Conservation (phyloP, 2,797 vertebrate species). For the Cetoscarus ocellatus region DNA sequence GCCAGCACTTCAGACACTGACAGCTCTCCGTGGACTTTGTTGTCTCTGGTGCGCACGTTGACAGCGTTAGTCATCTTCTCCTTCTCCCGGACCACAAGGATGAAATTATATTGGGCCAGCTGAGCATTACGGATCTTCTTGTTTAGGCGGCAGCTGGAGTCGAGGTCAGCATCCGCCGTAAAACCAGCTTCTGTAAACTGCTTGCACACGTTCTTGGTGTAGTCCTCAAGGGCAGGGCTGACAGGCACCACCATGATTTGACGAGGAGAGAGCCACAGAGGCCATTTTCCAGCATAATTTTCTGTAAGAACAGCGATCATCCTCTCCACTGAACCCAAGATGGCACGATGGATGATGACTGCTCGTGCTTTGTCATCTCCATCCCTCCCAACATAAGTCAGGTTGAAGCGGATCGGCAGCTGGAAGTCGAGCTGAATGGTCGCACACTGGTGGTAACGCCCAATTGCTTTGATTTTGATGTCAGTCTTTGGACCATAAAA, state of each 20-base stretch:
- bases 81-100: conserved; percentile 97
- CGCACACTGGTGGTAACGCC: no score
- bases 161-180: conserved; percentile 94
- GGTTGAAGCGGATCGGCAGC: conserved; percentile 92
- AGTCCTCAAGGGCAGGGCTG: no score
- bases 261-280: no score
- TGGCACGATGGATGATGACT: conserved; percentile 96
- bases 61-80: conserved; percentile 89
- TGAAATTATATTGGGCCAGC: conserved; percentile 96
- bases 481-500: conserved; percentile 99
- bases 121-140: conserved; percentile 97
- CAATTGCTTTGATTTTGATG: conserved; percentile 95
- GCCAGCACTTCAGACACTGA: conserved; percentile 85
- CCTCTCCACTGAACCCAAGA: conserved; percentile 95
- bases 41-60: conserved; percentile 95
- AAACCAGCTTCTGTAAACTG: no score
- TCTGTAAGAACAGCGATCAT: conserved; percentile 97
- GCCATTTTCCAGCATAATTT: no score
- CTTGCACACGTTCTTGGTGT: no score
- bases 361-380: conserved; percentile 91
- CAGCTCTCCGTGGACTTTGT: conserved; percentile 93
- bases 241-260: no score
- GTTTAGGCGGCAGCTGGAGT: conserved; percentile 92
- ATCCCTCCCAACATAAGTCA: conserved; percentile 86
- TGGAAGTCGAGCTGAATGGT: conserved; percentile 98